Percentiles rank a stretch among this genome's conserved stretches.
These are phyloP conservation scores for Catharus minimus DNA, from an alignment of 2,113 vertebrate genomes.

Conservation along the genomic window DNA sequence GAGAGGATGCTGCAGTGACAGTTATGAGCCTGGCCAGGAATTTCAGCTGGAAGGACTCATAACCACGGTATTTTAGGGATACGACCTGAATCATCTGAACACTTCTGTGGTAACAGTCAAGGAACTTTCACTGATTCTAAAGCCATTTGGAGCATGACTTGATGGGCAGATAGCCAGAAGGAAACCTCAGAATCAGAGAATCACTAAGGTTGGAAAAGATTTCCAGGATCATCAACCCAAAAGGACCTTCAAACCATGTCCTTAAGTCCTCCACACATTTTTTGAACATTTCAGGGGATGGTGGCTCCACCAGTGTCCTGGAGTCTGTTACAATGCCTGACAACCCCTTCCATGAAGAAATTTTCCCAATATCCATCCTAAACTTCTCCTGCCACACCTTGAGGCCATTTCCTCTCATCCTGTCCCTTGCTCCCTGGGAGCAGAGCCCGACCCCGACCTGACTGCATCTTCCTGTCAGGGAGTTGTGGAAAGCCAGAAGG, in stretches of 20 bases:
- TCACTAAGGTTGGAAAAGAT: not conserved
- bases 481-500: not conserved
- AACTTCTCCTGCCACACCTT: not conserved
- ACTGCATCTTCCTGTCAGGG: not conserved
- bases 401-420: not conserved
- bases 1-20: not conserved
- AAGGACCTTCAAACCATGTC: not conserved
- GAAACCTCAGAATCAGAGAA: not conserved
- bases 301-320: not conserved
- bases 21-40: not conserved
- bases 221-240: not conserved
- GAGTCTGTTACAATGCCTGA: not conserved
- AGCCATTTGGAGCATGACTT: not conserved
- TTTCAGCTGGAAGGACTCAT: not conserved
- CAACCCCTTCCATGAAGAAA: not conserved
- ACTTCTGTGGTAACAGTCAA: not conserved
- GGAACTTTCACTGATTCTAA: not conserved
- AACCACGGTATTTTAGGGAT: not conserved
- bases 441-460: accelerated
- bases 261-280: not conserved
- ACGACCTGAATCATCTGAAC: not conserved
- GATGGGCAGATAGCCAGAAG: not conserved
- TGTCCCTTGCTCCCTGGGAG: not conserved
- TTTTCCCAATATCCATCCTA: not conserved
- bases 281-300: not conserved